Evolutionary conservation across 2,113 vertebrate genomes (phyloP).

Genomic region (Nettapus auritus): DNA sequence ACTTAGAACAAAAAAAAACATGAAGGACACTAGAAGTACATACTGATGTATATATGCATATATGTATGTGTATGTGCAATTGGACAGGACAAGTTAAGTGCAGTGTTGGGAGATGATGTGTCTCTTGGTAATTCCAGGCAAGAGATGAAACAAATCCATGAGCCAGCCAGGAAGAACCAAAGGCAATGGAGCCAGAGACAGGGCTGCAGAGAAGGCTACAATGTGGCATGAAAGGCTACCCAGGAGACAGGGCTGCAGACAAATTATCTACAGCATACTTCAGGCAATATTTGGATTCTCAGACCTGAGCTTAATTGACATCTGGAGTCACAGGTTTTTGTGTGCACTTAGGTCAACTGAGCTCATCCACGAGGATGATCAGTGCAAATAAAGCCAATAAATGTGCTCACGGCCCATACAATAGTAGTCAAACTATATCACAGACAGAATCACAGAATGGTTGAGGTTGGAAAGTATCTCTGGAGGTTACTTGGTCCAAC

Average conservation of each 20-base stretch:
- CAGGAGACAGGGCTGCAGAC: background rate
- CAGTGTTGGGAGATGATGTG: accelerated
- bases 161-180: background rate
- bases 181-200: background rate
- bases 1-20: background rate
- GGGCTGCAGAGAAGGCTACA: background rate
- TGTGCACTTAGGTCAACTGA: background rate
- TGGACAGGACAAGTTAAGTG: background rate
- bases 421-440: background rate
- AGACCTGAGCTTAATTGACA: background rate
- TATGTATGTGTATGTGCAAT: background rate
- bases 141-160: background rate
- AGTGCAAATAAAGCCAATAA: background rate
- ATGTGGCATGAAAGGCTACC: background rate
- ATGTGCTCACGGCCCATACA: background rate
- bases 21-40: background rate
- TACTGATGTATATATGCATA: background rate
- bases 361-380: background rate
- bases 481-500: background rate
- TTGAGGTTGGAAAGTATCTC: background rate
- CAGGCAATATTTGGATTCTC: background rate
- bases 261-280: background rate
- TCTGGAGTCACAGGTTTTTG: accelerated
- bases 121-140: background rate
- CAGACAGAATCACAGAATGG: background rate